Percentiles rank a stretch among this genome's conserved stretches.
phyloP scores from a whole-genome alignment of 2,113 vertebrate genomes.

The Pomatorhinus ruficollis region DNA sequence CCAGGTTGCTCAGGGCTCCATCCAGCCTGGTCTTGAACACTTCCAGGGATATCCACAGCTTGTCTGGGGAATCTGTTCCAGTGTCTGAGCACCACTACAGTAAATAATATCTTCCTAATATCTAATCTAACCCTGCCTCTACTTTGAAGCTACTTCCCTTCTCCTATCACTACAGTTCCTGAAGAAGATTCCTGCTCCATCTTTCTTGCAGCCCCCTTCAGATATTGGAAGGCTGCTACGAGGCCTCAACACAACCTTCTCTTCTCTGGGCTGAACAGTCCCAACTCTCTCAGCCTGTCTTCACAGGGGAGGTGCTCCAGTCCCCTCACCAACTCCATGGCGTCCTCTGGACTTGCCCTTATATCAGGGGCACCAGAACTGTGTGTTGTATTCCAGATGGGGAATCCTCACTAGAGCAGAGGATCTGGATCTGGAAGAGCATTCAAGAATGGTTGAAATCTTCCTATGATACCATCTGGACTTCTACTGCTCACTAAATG shows the following conservation, averaged over 20 bases:
- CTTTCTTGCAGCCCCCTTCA: background rate
- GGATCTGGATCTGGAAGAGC: background rate
- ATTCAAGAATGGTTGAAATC: background rate
- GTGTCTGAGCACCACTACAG: background rate
- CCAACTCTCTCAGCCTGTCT: background rate
- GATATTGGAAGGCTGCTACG: background rate
- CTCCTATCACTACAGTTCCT: background rate
- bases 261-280: background rate
- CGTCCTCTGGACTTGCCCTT: background rate
- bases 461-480: background rate
- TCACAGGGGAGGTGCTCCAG: background rate
- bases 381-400: rapidly evolving
- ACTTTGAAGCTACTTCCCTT: background rate
- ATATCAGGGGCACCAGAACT: background rate
- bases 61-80: background rate
- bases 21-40: background rate
- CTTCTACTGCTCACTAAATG: background rate
- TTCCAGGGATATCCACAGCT: background rate
- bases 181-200: background rate
- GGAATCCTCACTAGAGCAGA: background rate
- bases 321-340: background rate
- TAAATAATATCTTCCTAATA: background rate
- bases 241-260: background rate
- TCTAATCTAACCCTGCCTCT: background rate
- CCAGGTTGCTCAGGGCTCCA: background rate